phyloP scores from a whole-genome alignment of 2,113 vertebrate genomes.

The Tauraco erythrolophus region DNA sequence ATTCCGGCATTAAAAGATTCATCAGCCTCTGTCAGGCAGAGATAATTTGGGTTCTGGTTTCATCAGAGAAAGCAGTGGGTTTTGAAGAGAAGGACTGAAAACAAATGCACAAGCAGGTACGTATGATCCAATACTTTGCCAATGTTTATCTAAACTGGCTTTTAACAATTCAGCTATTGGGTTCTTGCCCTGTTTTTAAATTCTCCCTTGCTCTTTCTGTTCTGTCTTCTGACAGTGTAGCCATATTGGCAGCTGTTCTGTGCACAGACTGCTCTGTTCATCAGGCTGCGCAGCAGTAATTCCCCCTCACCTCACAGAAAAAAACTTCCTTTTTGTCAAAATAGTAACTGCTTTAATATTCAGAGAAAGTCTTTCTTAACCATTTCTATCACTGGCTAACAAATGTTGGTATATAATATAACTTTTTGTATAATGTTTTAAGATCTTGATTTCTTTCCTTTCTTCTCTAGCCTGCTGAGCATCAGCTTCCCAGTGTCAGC shows the following conservation, averaged over 20 bases:
- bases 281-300: neutral
- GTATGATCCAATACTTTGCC: neutral
- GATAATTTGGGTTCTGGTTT: neutral
- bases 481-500: neutral
- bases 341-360: neutral
- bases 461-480: neutral
- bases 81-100: neutral
- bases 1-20: neutral
- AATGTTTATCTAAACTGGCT: neutral
- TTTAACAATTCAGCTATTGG: neutral
- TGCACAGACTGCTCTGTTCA: neutral
- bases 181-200: neutral
- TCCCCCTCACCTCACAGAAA: neutral
- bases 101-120: rapidly evolving
- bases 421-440: neutral
- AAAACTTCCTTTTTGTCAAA: neutral
- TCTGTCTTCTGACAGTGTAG: neutral
- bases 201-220: neutral
- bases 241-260: neutral
- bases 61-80: neutral
- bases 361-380: neutral
- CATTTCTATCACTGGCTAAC: neutral
- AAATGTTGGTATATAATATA: neutral
- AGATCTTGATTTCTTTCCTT: neutral
- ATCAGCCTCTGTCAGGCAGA: neutral